Evolutionary conservation across 1,140 invertebrate species (phyloP).

Genomic region (Drosophila kikkawai): DNA sequence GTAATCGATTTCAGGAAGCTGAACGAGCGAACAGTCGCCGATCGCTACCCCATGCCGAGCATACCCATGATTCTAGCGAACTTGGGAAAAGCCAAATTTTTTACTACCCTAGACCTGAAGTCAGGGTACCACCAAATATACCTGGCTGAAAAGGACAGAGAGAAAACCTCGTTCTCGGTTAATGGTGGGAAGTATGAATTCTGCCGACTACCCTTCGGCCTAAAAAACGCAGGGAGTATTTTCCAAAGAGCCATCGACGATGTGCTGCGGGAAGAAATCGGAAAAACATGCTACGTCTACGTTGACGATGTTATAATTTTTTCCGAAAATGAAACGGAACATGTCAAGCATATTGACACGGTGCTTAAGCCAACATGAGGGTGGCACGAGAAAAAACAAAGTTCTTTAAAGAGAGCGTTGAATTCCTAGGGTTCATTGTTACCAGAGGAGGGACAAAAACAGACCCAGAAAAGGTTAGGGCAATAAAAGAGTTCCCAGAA

Average conservation of each 20-base stretch:
- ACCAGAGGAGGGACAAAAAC: too few species aligned
- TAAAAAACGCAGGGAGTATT: conserved; percentile 1
- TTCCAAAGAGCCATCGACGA: not conserved
- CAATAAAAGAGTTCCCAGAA: too few species aligned
- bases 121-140: conserved; percentile 2
- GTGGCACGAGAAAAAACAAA: not conserved
- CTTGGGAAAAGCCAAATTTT: too few species aligned
- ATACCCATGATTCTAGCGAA: too few species aligned
- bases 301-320: too few species aligned
- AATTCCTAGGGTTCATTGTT: too few species aligned
- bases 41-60: conserved; percentile 5
- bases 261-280: not conserved
- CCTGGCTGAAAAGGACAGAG: conserved; percentile 5
- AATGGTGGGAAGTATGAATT: conserved; percentile 31
- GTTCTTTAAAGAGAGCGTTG: not conserved
- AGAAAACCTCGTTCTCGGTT: conserved; percentile 28
- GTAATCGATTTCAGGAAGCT: conserved; percentile 21
- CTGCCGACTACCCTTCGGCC: conserved; percentile 9
- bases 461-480: too few species aligned
- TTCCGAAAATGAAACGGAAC: not conserved
- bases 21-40: conserved; percentile 12
- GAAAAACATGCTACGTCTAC: too few species aligned
- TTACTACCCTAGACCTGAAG: not conserved
- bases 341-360: not conserved
- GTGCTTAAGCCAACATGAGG: not conserved